phyloP scores from a whole-genome alignment of 2,113 vertebrate species.

The Geothlypis trichas region DNA sequence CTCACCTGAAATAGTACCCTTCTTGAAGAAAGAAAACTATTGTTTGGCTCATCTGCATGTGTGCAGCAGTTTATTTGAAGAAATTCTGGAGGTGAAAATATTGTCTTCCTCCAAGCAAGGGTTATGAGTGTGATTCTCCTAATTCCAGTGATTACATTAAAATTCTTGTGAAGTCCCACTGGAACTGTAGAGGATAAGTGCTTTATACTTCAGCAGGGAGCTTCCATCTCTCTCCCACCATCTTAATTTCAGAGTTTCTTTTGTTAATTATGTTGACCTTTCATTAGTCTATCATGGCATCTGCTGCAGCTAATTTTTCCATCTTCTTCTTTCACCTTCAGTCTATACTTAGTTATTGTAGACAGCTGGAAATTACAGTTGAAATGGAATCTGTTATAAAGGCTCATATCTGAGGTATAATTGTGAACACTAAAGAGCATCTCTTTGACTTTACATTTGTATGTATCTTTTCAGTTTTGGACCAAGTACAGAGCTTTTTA shows the following conservation, averaged over 20 bases:
- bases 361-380: background rate
- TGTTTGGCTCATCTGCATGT: background rate
- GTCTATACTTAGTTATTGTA: background rate
- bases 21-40: background rate
- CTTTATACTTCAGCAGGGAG: background rate
- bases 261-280: background rate
- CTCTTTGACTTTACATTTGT: background rate
- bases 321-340: background rate
- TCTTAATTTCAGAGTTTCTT: background rate
- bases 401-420: background rate
- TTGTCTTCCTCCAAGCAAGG: background rate
- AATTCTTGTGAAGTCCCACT: background rate
- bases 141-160: background rate
- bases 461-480: slow-evolving; percentile 76
- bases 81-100: background rate
- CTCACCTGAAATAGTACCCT: background rate
- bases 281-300: background rate
- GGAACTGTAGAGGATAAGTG: background rate
- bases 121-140: background rate
- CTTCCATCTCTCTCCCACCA: background rate
- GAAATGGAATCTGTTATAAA: background rate
- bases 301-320: background rate
- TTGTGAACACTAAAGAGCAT: background rate
- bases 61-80: background rate
- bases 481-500: slow-evolving; percentile 86